Conservation (phyloP, 2,113 vertebrate genomes). For the Pithys albifrons region DNA sequence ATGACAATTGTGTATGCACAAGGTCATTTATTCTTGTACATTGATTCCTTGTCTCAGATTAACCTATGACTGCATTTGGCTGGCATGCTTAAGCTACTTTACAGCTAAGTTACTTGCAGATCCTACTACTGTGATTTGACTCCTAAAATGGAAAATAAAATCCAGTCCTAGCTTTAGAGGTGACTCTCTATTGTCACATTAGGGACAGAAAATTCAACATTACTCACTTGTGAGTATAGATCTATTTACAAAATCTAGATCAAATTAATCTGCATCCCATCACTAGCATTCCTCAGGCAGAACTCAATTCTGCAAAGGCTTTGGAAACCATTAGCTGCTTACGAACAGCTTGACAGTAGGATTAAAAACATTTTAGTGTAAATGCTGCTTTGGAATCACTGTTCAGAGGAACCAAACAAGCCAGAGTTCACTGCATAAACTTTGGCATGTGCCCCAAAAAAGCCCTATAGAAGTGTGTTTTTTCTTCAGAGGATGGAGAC, state of each 20-base stretch:
- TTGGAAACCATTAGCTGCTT: neutral
- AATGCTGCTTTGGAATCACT: neutral
- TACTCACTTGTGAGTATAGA: neutral
- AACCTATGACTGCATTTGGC: neutral
- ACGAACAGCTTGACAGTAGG: neutral
- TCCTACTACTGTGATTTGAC: neutral
- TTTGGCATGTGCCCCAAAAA: neutral
- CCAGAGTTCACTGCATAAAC: neutral
- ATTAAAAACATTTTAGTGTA: neutral
- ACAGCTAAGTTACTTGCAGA: neutral
- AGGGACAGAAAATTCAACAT: neutral
- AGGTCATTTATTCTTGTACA: neutral
- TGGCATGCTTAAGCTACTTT: neutral
- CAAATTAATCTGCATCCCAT: neutral
- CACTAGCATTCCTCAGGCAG: neutral
- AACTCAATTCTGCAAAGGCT: neutral
- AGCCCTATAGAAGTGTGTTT: neutral
- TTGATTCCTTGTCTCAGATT: neutral
- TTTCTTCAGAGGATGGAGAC: neutral
- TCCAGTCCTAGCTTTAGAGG: neutral
- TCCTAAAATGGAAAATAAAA: neutral
- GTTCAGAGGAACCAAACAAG: neutral
- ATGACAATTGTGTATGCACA: neutral
- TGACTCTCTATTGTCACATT: neutral
- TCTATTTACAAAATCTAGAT: neutral